A percentile compares a stretch with the other conserved stretches of the same genome.
phyloP scores from a whole-genome alignment of 1,140 invertebrate species.

The Diachasma alloeum region DNA sequence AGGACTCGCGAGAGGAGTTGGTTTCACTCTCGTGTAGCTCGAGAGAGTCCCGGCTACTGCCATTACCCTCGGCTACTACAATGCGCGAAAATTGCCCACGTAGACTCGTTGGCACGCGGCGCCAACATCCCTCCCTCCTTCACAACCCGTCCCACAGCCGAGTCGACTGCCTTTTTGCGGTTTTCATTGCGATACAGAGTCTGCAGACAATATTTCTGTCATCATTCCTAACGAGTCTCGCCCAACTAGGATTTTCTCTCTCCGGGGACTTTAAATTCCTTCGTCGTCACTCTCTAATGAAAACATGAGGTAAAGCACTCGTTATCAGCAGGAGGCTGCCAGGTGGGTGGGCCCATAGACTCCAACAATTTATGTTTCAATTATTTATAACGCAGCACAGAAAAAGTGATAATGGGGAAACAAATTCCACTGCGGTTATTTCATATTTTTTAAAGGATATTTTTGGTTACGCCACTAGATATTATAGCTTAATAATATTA shows the following conservation, averaged over 20 bases:
- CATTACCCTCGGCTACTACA: slow-evolving; percentile 16
- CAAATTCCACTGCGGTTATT: no score
- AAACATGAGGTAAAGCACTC: neutral
- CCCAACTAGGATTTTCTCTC: neutral
- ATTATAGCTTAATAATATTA: no score
- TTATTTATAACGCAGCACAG: neutral
- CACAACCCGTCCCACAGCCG: neutral
- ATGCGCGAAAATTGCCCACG: slow-evolving; percentile 23
- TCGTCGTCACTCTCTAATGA: neutral
- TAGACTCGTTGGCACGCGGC: slow-evolving; percentile 12
- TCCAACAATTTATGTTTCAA: slow-evolving; percentile 13
- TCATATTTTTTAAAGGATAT: no score
- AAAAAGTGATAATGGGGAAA: no score
- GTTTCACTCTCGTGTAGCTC: slow-evolving; percentile 10
- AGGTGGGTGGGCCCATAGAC: neutral
- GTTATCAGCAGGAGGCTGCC: neutral
- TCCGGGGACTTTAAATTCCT: neutral
- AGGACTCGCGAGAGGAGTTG: slow-evolving; percentile 16
- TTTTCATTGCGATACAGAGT: neutral
- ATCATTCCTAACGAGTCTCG: slow-evolving; percentile 25
- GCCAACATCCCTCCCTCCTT: neutral
- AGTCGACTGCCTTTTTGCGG: neutral
- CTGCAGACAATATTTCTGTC: slow-evolving; percentile 21
- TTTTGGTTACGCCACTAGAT: no score
- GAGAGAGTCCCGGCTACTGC: slow-evolving; percentile 11